Evolutionary conservation across 2,113 vertebrate genomes (phyloP), one percentile per base, ranked within the genome.

Genomic region (Microcebus griseorufus): DNA sequence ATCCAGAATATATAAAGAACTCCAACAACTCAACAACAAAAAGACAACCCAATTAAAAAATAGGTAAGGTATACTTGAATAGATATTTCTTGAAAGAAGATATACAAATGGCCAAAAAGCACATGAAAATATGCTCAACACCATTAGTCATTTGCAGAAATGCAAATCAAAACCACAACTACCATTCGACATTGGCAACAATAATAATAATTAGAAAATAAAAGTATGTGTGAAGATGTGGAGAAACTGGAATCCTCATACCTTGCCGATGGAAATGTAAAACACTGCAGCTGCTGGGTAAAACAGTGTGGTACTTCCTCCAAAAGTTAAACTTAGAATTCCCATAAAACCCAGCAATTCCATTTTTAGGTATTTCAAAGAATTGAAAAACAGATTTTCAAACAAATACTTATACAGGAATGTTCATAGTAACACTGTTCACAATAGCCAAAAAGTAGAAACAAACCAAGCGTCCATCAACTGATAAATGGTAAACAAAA

Each of bases 11-110:
- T 25, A 88, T 58, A 73, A 91, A 95, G 73, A 86, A 80, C 37
- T 67, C 60, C 51, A 51, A 65, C 51, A 95, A 58, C 23, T 65
- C 67, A 88, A 82, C 53, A 93, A 88, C 48, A 88, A 81, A 93
- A 72, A 67, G 65, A 73, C 23, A 92, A 76, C 34, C 16, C 45
- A 78, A n/a, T 69, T 60, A 5, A 64, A 93, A 93, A 89, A 53
- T 7, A 88, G 42, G 62, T 42, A 93, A 78, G 62, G 51, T 27
- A 70, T 27, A 70, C 27, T 42, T 51, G 45, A 93, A 96, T 23
- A 90, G 93, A 58, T 14, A 69, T 69, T 34, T 83, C 60, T 84
- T 51, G 27, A 45, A 48, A 86, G 48, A 93, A 93, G 62, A 79
- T n/a, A 58, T 22, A 48, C 2, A 79, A 34, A 58, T 79, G 20